phyloP scores from a whole-genome alignment of 30 jellyfish, hydroid and myxozoan species.

The Clytia hemisphaerica region DNA sequence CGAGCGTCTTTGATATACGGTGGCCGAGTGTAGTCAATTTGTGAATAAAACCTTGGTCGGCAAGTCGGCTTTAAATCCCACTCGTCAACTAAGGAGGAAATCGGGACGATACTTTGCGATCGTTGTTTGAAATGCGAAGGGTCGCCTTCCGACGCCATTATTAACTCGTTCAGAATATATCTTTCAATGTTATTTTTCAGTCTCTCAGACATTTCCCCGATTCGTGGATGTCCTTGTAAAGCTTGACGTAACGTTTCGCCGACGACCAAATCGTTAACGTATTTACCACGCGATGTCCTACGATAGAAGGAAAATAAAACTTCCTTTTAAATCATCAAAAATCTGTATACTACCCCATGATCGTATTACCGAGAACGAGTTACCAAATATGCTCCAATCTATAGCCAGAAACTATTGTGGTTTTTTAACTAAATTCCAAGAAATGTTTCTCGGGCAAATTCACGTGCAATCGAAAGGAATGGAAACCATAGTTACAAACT shows the following conservation, averaged over 20 bases:
- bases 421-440: too few relatives aligned
- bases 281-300: conserved; percentile 28
- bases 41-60: background rate
- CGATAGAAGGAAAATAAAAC: background rate
- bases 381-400: too few relatives aligned
- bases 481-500: too few relatives aligned
- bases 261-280: conserved; percentile 26
- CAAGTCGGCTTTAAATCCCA: background rate
- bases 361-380: too few relatives aligned
- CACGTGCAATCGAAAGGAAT: too few relatives aligned
- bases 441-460: too few relatives aligned
- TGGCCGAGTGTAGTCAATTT: background rate
- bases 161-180: conserved; percentile 41
- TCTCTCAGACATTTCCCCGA: conserved; percentile 62
- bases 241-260: conserved; percentile 60
- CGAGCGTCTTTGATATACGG: background rate
- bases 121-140: background rate
- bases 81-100: background rate
- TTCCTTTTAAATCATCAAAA: too few relatives aligned
- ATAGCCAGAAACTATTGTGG: too few relatives aligned
- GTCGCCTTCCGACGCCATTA: conserved; percentile 2
- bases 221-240: conserved; percentile 74
- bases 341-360: too few relatives aligned
- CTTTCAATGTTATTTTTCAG: conserved; percentile 53
- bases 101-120: background rate